Evolutionary conservation across 53 echinoderm and acorn worm species (phyloP).

Genomic region (Paelopatides confundens): DNA sequence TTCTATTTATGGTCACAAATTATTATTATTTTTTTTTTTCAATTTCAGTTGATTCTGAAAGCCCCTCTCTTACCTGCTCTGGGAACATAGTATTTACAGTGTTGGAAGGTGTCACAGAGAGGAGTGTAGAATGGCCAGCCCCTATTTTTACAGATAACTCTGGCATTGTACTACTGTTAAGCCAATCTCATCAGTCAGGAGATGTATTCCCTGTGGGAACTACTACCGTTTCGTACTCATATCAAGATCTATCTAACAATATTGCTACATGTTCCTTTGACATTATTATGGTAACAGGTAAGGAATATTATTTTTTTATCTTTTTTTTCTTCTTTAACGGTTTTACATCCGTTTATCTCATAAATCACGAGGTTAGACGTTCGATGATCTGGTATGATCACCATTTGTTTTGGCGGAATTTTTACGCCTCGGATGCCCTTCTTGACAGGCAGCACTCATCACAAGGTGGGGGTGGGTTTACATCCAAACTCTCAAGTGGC

Average conservation of each 20-base stretch:
- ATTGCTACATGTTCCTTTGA: constrained; percentile 59
- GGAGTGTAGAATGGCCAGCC: constrained; percentile 17
- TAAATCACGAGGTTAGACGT: too few relatives aligned
- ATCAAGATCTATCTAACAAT: constrained; percentile 55
- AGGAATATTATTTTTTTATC: too few relatives aligned
- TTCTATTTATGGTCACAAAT: neutral
- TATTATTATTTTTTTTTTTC: too few relatives aligned
- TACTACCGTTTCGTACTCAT: constrained; percentile 54
- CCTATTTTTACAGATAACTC: constrained; percentile 76
- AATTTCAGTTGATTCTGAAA: constrained; percentile 50
- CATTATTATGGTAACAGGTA: constrained; percentile 63
- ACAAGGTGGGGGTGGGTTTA: too few relatives aligned
- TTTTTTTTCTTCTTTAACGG: too few relatives aligned
- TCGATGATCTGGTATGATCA: too few relatives aligned
- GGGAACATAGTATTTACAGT: constrained; percentile 44
- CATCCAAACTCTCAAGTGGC: too few relatives aligned
- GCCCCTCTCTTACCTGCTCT: constrained; percentile 52
- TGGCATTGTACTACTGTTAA: constrained; percentile 39
- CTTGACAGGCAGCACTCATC: too few relatives aligned
- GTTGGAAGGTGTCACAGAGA: constrained; percentile 53
- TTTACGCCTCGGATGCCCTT: too few relatives aligned
- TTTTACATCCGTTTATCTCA: too few relatives aligned
- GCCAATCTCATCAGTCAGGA: constrained; percentile 32
- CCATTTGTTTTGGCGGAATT: too few relatives aligned
- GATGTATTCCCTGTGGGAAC: constrained; percentile 61